Evolutionary conservation across 2,113 vertebrate species (phyloP).

Genomic region (Anoura caudifer): DNA sequence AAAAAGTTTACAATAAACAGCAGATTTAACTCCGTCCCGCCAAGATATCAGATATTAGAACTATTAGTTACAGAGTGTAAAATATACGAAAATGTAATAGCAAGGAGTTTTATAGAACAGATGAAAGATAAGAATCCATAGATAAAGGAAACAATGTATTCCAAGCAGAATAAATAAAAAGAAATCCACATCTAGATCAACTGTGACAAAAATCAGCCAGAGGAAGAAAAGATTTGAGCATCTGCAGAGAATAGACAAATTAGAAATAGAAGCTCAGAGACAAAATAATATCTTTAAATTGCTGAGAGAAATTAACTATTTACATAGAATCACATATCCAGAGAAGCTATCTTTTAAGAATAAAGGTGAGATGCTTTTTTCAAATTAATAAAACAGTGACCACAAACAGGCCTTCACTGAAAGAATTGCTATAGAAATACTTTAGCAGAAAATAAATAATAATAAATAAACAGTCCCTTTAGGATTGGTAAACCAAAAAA

Average conservation of each 20-base stretch:
- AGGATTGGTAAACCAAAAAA: neutral
- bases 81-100: neutral
- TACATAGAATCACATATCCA: neutral
- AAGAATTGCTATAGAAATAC: neutral
- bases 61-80: constrained; percentile 6
- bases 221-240: neutral
- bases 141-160: neutral
- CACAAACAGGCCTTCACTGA: neutral
- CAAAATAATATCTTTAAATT: neutral
- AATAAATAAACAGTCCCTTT: neutral
- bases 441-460: neutral
- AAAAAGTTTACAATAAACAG: neutral
- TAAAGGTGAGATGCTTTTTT: neutral
- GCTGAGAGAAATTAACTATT: neutral
- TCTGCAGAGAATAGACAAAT: neutral
- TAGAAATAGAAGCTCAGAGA: neutral
- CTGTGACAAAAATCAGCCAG: neutral
- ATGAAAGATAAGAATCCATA: neutral
- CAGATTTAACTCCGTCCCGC: neutral
- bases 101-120: neutral
- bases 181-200: neutral
- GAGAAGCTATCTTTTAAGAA: neutral
- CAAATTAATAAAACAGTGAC: neutral
- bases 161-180: neutral
- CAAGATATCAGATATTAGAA: neutral